Base-by-base conservation (phyloP, 2,113 vertebrate genomes). In the Carassius auratus region DNA sequence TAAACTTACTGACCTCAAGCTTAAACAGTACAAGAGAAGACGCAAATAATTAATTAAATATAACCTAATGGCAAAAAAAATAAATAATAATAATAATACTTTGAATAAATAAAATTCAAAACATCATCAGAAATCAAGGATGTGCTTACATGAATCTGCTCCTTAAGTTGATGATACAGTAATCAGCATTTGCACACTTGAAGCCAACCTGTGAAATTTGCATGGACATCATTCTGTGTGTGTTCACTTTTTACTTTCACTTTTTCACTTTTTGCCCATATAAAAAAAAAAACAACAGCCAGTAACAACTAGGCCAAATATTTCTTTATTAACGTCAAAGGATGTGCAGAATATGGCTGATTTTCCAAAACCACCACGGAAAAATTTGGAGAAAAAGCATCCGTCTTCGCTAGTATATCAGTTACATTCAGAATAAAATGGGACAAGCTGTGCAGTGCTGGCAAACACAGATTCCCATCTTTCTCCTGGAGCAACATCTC, bases 381-480 rank as follows among this genome's bases (percentile, higher is more conserved):
- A 69, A 69, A 69, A 36, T 68, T 1, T 17, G 30, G 8, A 21
- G 0, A 38, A 71, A 71, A 42, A 21, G 68, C 19, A 19, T 38
- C 68, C 2, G 68, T 71, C 36, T 71, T 76, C 8, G 23, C 23
- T 8, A 19, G 50, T 17, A 81, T 68, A 26, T 48, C 36, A 19
- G 23, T 30, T 8, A 69, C 62, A 48, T 81, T 10, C 38, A 81
- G 23, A 68, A 50, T 15, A 30, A 66, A 68, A 68, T 30, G 33
- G 36, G 45, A 38, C 77, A 80, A 62, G 77, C 57, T 42, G 61
- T 66, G 62, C 14, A 8, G 4, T 48, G 59, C 78, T 38, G 12
- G 6, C 15, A 62, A 80, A 5, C n/a, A 21, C 61, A 68, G 26
- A 68, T 81, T 69, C 26, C 79, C 62, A 69, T 81, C 38, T 23